A percentile compares a stretch with the other conserved stretches of the same genome.
Evolutionary conservation across 2,797 vertebrate species (phyloP).

Genomic region (Leuciscus waleckii): DNA sequence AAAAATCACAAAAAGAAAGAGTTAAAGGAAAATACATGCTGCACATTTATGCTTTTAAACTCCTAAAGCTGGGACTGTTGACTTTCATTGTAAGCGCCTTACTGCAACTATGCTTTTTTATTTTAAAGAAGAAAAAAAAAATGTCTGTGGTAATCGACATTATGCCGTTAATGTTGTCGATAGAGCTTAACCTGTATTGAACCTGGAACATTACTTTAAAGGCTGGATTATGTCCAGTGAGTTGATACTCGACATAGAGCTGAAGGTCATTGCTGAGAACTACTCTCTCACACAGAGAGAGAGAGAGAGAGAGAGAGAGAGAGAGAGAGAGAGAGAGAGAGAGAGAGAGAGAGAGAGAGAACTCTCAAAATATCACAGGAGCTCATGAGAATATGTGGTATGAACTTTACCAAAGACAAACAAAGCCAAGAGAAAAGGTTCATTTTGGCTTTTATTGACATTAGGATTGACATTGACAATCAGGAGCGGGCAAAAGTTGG

Average conservation of each 20-base stretch:
- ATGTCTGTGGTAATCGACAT: not conserved
- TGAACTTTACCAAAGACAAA: conserved; percentile 32
- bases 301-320: not conserved
- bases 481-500: not conserved
- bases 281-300: conserved; percentile 30
- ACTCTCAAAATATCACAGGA: conserved; percentile 36
- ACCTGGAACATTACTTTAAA: conserved; percentile 19
- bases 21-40: not conserved
- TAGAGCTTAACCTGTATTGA: conserved; percentile 17
- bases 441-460: conserved; percentile 10
- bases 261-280: not conserved
- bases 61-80: not conserved
- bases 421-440: conserved; percentile 7
- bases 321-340: not conserved
- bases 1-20: not conserved
- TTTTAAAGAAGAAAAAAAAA: not conserved
- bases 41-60: not conserved
- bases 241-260: conserved; percentile 16
- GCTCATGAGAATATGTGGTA: conserved; percentile 1
- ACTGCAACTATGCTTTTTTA: not conserved
- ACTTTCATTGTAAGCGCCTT: not conserved
- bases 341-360: not conserved
- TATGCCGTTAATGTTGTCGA: not conserved
- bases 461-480: conserved; percentile 4
- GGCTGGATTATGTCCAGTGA: conserved; percentile 8